A percentile compares a stretch with the other conserved stretches of the same genome.
phyloP scores from a whole-genome alignment of 1,140 invertebrate species.

The Trinorchestia longiramus region DNA sequence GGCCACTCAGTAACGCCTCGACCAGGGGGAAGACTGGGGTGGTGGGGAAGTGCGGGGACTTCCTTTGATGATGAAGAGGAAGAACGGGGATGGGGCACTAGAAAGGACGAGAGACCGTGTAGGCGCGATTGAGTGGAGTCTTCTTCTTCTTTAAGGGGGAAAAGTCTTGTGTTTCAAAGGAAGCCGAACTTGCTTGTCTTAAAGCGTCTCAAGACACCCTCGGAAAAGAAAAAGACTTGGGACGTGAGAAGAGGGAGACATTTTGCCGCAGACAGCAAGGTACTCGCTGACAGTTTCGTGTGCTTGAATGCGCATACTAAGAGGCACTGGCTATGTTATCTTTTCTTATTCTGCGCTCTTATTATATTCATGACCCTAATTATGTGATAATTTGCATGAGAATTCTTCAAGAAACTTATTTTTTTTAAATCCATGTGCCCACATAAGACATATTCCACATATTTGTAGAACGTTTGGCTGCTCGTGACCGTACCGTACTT shows the following conservation, averaged over 20 bases:
- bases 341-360: background rate
- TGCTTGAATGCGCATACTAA: background rate
- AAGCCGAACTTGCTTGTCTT: conserved; percentile 52
- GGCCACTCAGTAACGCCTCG: conserved; percentile 50
- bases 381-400: background rate
- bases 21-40: background rate
- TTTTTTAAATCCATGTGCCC: too few relatives aligned
- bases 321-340: background rate
- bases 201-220: conserved; percentile 10
- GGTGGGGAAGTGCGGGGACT: background rate
- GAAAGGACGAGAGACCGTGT: conserved; percentile 37
- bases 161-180: conserved; percentile 51
- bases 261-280: background rate
- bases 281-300: background rate
- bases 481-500: too few relatives aligned
- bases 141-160: conserved; percentile 35
- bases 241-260: background rate
- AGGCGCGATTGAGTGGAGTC: conserved; percentile 53
- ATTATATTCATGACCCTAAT: background rate
- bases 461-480: too few relatives aligned
- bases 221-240: background rate
- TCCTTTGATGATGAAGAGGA: conserved; percentile 48
- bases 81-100: background rate
- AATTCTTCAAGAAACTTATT: too few relatives aligned
- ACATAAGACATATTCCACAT: too few relatives aligned